These are phyloP conservation scores for Caradrina clavipalpis DNA, from an alignment of 2,888 invertebrate species.

Conservation along the genomic window DNA sequence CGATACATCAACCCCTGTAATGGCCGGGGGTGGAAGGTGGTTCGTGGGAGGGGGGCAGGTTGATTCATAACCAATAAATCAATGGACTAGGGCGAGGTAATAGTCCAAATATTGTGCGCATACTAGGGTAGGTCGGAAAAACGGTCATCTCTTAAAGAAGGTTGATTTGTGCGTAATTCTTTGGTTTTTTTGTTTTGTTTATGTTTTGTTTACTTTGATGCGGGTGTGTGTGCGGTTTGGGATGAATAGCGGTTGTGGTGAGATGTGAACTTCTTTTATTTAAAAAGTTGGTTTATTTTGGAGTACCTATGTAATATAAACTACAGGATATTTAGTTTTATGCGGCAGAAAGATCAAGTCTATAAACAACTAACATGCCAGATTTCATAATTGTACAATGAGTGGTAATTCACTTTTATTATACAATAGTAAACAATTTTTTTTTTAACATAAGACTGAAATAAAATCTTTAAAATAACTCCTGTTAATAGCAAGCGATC, in stretches of 20 bases:
- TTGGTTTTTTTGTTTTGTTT: constrained; percentile 38
- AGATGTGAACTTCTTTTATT: too few relatives aligned
- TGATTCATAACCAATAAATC: constrained; percentile 91
- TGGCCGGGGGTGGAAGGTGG: constrained; percentile 67
- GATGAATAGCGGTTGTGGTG: too few relatives aligned
- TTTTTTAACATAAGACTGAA: too few relatives aligned
- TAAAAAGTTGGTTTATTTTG: too few relatives aligned
- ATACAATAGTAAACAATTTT: too few relatives aligned
- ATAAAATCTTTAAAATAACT: too few relatives aligned
- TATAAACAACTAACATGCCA: too few relatives aligned
- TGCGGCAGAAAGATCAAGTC: too few relatives aligned
- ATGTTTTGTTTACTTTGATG: constrained; percentile 46
- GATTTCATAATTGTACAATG: too few relatives aligned
- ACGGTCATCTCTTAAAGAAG: constrained; percentile 65
- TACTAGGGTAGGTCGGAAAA: constrained; percentile 63
- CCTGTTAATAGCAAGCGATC: not conserved
- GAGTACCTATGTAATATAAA: too few relatives aligned
- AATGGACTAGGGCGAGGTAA: constrained; percentile 85
- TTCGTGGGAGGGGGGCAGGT: constrained; percentile 68
- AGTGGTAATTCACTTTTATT: too few relatives aligned
- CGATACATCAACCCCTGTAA: constrained; percentile 84
- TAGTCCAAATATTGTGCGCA: constrained; percentile 86
- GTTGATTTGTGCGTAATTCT: constrained; percentile 57
- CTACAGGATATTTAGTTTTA: too few relatives aligned
- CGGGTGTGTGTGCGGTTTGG: not conserved